phyloP scores from a whole-genome alignment of 2,888 invertebrate species.

The Clistopyga incitator region DNA sequence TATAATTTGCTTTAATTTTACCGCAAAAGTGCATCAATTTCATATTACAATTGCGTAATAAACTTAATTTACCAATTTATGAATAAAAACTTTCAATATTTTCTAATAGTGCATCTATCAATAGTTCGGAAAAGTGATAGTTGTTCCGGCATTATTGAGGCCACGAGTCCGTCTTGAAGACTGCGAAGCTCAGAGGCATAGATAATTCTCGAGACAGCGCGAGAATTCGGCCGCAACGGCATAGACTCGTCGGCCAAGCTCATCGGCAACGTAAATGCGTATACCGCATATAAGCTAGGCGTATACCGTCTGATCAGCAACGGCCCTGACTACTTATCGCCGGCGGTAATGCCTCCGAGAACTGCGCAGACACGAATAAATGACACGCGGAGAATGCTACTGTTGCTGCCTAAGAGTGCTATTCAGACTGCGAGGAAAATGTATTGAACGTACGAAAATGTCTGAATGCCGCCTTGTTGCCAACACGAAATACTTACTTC shows the following conservation, averaged over 20 bases:
- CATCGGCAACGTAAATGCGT: slow-evolving; percentile 43
- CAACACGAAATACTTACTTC: slow-evolving; percentile 52
- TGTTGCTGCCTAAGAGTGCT: neutral
- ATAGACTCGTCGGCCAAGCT: slow-evolving; percentile 60
- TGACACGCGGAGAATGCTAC: slow-evolving; percentile 41
- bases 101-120: slow-evolving; percentile 5
- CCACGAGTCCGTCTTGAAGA: slow-evolving; percentile 29
- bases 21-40: too few species aligned
- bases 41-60: too few species aligned
- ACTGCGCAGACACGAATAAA: slow-evolving; percentile 52
- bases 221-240: slow-evolving; percentile 64
- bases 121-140: neutral
- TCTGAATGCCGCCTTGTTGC: slow-evolving; percentile 53
- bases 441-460: slow-evolving; percentile 46
- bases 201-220: slow-evolving; percentile 60
- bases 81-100: too few species aligned
- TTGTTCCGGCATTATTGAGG: slow-evolving; percentile 58
- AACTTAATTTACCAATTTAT: too few species aligned
- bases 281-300: slow-evolving; percentile 34
- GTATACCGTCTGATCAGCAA: slow-evolving; percentile 57
- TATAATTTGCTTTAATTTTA: neutral
- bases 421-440: slow-evolving; percentile 48
- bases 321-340: slow-evolving; percentile 63
- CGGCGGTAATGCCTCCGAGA: slow-evolving; percentile 33
- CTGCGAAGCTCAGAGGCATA: slow-evolving; percentile 31